Evolutionary conservation across 2,888 invertebrate genomes (phyloP).

Genomic region (Antheraea assamensis): DNA sequence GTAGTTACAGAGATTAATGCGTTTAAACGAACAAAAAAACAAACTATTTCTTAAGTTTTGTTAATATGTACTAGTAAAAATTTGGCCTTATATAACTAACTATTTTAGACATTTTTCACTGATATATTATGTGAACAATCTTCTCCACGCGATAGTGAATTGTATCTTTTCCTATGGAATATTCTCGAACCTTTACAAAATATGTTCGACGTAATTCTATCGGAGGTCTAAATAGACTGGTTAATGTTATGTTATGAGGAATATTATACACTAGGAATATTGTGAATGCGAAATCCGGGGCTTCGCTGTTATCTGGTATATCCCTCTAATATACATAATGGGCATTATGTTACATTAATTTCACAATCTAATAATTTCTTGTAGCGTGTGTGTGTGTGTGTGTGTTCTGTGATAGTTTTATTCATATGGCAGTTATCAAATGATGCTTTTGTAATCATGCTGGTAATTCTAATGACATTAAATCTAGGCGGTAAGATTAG

Average conservation of each 20-base stretch:
- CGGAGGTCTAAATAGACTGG: not conserved
- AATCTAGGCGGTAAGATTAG: not conserved
- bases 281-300: constrained; percentile 1
- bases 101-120: not conserved
- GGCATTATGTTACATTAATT: constrained; percentile 5
- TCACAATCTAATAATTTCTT: not conserved
- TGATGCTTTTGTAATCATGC: not conserved
- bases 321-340: constrained; percentile 4
- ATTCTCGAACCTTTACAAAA: not conserved
- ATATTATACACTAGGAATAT: not conserved
- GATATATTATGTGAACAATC: not conserved
- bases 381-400: not conserved
- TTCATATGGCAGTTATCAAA: not conserved
- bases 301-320: not conserved
- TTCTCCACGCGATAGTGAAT: not conserved
- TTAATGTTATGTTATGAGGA: not conserved
- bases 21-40: no score
- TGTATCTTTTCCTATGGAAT: not conserved
- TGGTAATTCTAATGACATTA: not conserved
- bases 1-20: no score
- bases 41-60: no score
- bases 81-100: not conserved
- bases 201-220: not conserved
- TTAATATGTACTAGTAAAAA: no score
- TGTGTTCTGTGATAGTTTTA: not conserved